Evolutionary conservation across 2,888 invertebrate genomes (phyloP).

Genomic region (Apamea anceps): DNA sequence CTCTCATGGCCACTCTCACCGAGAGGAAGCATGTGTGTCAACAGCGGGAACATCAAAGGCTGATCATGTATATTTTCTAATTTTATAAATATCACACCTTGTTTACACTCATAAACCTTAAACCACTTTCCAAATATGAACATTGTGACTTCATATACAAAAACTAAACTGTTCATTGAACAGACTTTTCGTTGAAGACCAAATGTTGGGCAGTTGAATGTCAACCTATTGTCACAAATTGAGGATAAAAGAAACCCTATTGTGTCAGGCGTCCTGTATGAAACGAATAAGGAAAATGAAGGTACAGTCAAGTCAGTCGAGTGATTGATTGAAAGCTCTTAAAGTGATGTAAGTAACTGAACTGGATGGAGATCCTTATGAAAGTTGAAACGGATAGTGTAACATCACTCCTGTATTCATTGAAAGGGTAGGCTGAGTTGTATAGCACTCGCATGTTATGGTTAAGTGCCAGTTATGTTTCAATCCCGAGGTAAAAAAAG

Average conservation of each 20-base stretch:
- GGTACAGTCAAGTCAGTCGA: neutral
- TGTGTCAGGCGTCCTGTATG: constrained; percentile 13
- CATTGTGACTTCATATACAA: neutral
- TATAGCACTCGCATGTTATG: neutral
- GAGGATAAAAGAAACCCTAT: constrained; percentile 30
- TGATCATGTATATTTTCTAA: neutral
- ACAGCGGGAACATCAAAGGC: no score
- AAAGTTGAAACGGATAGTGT: neutral
- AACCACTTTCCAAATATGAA: neutral
- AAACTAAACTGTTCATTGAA: neutral
- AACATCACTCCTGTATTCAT: no score
- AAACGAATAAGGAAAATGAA: constrained; percentile 20
- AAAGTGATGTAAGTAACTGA: neutral
- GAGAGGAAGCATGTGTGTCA: no score
- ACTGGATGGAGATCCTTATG: neutral
- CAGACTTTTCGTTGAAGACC: neutral
- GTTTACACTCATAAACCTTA: neutral
- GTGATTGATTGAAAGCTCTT: constrained; percentile 28
- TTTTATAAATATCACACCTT: neutral
- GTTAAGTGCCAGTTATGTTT: no score
- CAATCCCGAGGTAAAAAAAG: neutral
- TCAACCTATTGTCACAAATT: constrained; percentile 19
- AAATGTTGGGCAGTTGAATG: neutral
- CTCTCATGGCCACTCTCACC: no score
- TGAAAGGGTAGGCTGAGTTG: neutral